These are phyloP conservation scores for Entomyzon cyanotis DNA, from an alignment of 2,113 vertebrate genomes.

Conservation along the genomic window DNA sequence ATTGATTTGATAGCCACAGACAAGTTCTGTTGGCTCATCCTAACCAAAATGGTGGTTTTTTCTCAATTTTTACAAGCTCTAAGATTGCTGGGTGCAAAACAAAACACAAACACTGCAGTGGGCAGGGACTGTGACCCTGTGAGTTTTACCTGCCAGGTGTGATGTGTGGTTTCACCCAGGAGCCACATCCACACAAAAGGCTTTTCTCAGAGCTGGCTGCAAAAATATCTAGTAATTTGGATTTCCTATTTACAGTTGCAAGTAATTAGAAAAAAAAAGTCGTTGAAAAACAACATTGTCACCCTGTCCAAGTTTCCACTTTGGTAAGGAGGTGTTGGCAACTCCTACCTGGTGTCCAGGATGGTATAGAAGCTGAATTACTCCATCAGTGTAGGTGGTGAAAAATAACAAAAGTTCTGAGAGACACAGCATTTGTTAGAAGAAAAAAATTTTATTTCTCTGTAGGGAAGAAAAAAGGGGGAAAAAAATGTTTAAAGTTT, in stretches of 20 bases:
- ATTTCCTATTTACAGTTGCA: not conserved
- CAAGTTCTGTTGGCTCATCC: not conserved
- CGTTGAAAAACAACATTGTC: not conserved
- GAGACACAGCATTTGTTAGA: not conserved
- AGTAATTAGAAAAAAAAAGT: not conserved
- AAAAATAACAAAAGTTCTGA: not conserved
- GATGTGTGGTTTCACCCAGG: not conserved
- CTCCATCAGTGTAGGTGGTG: not conserved
- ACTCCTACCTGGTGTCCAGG: not conserved
- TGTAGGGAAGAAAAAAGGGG: not conserved
- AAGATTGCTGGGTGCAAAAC: not conserved
- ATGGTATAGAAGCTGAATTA: not conserved
- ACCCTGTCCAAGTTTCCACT: not conserved
- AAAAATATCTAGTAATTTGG: not conserved
- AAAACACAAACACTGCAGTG: accelerated
- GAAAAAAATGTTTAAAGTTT: not conserved
- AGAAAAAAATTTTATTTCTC: not conserved
- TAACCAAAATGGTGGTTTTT: not conserved
- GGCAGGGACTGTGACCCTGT: not conserved
- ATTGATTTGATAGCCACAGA: not conserved
- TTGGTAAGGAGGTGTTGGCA: not conserved
- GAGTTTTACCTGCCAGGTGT: not conserved
- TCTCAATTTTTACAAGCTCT: not conserved
- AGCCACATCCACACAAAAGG: not conserved
- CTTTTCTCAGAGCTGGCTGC: not conserved